Conservation (phyloP, 1,140 invertebrate genomes). For the Ruditapes philippinarum region DNA sequence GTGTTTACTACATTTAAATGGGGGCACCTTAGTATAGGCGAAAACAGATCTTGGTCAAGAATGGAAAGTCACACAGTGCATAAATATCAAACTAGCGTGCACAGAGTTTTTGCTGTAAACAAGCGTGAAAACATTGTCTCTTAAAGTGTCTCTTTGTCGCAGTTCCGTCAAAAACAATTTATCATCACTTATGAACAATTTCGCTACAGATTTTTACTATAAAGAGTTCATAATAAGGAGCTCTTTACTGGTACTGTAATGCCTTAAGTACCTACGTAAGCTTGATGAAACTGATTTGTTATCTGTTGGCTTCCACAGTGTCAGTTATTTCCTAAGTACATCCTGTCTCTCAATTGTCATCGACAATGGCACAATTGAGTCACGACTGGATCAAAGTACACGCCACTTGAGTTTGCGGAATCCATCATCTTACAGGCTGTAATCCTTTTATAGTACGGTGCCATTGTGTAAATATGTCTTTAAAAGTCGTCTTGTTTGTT, state of each 20-base stretch:
- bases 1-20: too few species aligned
- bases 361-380: conserved; percentile 39
- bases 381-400: conserved; percentile 13
- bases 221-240: not conserved
- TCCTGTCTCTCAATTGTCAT: conserved; percentile 24
- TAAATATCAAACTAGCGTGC: too few species aligned
- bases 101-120: not conserved
- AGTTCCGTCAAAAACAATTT: conserved; percentile 8
- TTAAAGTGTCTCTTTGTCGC: conserved; percentile 24
- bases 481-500: conserved; percentile 17
- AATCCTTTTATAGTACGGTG: conserved; percentile 24
- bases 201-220: not conserved
- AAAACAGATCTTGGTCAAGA: too few species aligned
- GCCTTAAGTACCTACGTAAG: not conserved
- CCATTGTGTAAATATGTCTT: conserved; percentile 22
- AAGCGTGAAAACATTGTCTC: conserved; percentile 25
- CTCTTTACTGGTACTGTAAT: conserved; percentile 17
- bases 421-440: not conserved
- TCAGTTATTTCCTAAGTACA: conserved; percentile 27
- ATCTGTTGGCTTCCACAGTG: conserved; percentile 27
- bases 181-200: conserved; percentile 23
- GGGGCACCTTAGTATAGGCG: too few species aligned
- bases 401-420: not conserved
- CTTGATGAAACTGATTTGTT: conserved; percentile 42
- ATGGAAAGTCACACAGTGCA: too few species aligned